Conservation (phyloP, 2,113 vertebrate genomes). For the Arvicanthis niloticus region DNA sequence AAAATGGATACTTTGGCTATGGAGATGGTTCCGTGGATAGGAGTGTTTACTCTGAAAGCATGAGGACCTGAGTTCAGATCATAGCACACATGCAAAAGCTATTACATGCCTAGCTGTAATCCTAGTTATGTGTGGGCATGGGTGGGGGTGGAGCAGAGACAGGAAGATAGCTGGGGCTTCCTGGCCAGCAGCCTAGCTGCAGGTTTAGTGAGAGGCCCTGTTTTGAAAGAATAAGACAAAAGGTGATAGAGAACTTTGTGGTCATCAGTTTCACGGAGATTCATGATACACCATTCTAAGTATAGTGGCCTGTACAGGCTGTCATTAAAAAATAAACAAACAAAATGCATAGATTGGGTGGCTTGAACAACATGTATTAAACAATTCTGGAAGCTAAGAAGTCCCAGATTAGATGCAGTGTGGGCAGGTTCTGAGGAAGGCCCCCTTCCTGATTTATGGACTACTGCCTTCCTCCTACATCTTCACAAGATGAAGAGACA, state of each 20-base stretch:
- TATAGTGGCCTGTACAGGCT: neutral
- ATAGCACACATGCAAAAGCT: too few relatives aligned
- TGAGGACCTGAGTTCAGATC: neutral
- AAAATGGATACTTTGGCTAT: neutral
- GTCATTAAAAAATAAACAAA: neutral
- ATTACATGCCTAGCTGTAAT: neutral
- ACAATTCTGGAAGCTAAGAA: neutral
- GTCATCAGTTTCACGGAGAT: neutral
- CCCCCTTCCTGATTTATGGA: neutral
- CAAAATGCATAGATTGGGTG: neutral
- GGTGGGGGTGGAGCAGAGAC: too few relatives aligned
- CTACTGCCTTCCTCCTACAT: neutral
- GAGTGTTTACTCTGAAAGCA: neutral
- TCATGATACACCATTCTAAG: neutral
- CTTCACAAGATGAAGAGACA: neutral
- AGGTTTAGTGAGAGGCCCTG: neutral
- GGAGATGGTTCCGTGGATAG: neutral
- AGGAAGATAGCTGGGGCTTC: neutral
- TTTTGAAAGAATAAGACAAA: neutral
- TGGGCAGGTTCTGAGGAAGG: neutral
- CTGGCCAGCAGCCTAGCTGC: neutral
- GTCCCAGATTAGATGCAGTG: neutral
- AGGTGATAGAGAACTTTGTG: neutral
- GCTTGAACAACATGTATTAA: neutral
- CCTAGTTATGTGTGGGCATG: neutral